Percentiles rank a stretch among this genome's conserved stretches.
Conservation (phyloP, 2,797 vertebrate species). For the Smutsia gigantea region DNA sequence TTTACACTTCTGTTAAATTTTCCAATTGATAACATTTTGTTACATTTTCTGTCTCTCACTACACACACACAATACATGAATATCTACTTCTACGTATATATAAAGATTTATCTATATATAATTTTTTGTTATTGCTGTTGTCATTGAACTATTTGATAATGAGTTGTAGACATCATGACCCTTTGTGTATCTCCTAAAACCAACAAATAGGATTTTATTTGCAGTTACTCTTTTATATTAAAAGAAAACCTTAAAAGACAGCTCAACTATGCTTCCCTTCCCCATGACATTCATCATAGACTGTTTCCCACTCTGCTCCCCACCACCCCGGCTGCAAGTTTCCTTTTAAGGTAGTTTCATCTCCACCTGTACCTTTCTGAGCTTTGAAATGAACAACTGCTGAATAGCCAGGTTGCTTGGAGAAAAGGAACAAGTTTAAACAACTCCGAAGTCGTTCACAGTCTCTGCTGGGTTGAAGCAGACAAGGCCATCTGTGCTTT, state of each 20-base stretch:
- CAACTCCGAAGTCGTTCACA: slow-evolving; percentile 59
- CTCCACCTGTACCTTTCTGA: slow-evolving; percentile 16
- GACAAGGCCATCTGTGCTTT: slow-evolving; percentile 68
- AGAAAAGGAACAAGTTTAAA: slow-evolving; percentile 75
- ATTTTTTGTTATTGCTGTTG: background rate
- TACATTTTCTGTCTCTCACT: background rate
- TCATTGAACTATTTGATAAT: background rate
- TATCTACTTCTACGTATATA: background rate
- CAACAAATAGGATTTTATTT: slow-evolving; percentile 24
- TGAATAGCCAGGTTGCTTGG: slow-evolving; percentile 53
- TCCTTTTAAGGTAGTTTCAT: background rate
- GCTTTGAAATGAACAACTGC: slow-evolving; percentile 61
- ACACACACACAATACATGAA: too few relatives aligned
- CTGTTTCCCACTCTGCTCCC: background rate
- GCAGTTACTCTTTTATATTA: background rate
- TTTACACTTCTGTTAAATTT: background rate
- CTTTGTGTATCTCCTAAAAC: background rate
- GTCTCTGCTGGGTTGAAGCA: slow-evolving; percentile 51
- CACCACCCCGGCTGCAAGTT: background rate
- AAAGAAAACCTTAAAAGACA: background rate
- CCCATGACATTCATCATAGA: background rate
- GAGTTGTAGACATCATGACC: background rate
- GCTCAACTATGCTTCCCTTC: background rate
- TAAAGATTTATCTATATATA: background rate
- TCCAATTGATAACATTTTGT: slow-evolving; percentile 38